phyloP scores from a whole-genome alignment of 2,113 vertebrate species.

The Indicator maculatus region DNA sequence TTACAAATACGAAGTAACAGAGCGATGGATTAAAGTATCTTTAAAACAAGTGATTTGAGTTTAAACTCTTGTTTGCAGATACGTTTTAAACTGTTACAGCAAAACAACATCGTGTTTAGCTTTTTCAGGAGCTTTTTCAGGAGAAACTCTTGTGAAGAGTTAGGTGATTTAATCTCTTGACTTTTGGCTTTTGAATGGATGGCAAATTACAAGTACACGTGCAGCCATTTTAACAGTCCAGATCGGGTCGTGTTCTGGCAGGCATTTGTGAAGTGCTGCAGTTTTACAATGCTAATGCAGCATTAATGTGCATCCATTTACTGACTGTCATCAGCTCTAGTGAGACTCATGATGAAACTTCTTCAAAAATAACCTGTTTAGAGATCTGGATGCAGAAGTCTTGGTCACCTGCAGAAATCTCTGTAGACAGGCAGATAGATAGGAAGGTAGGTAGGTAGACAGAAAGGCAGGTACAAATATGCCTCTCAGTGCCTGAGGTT shows the following conservation, averaged over 20 bases:
- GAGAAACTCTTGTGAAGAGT: not conserved
- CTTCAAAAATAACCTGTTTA: not conserved
- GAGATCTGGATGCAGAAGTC: not conserved
- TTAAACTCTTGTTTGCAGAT: not conserved
- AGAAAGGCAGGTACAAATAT: too few relatives aligned
- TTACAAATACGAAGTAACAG: constrained; percentile 29
- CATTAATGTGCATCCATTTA: constrained; percentile 1
- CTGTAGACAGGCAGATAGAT: not conserved
- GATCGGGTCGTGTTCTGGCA: not conserved
- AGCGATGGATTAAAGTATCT: constrained; percentile 34
- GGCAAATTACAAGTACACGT: not conserved
- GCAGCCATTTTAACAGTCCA: not conserved
- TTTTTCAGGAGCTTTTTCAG: not conserved
- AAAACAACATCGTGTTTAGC: not conserved
- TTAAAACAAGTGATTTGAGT: not conserved
- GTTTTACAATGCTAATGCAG: not conserved
- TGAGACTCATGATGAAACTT: not conserved
- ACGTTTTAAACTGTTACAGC: not conserved
- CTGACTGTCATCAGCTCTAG: not conserved
- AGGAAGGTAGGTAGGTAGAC: too few relatives aligned
- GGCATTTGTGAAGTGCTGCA: not conserved
- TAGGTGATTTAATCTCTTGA: not conserved
- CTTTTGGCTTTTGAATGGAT: not conserved
- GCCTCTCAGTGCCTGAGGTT: not conserved
- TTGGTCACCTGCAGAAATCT: not conserved